Conservation (phyloP, 2,888 invertebrate species). For the Blomia tropicalis region DNA sequence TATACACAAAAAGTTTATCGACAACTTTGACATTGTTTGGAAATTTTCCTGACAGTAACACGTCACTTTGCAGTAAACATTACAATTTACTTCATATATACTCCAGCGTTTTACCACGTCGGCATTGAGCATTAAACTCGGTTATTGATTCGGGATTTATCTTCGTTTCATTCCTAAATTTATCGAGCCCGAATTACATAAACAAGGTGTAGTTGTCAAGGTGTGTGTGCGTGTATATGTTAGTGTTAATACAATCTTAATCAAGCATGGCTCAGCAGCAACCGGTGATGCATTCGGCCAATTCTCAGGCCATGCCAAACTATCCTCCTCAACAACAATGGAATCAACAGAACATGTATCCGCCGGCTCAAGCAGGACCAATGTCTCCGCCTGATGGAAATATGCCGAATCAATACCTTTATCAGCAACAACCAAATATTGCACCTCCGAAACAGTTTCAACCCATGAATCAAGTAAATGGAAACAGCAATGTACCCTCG, state of each 20-base stretch:
- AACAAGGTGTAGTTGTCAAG: too few relatives aligned
- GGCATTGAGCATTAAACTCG: background rate
- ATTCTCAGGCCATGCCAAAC: background rate
- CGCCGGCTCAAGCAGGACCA: conserved; percentile 3
- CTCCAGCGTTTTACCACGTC: background rate
- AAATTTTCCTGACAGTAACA: conserved; percentile 1
- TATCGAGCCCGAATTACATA: too few relatives aligned
- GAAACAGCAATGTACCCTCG: background rate
- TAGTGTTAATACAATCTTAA: background rate
- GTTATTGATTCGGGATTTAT: background rate
- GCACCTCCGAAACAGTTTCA: background rate
- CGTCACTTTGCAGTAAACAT: background rate
- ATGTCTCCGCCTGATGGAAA: background rate
- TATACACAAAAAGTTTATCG: background rate
- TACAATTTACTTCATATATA: background rate
- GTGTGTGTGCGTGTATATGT: too few relatives aligned
- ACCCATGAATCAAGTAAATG: background rate
- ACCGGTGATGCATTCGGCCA: background rate
- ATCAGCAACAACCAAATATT: background rate
- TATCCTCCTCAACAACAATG: background rate
- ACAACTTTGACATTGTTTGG: background rate
- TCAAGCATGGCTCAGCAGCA: background rate
- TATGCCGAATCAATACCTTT: background rate
- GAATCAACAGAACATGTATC: conserved; percentile 7
- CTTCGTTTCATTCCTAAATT: background rate